phyloP scores from a whole-genome alignment of 2,113 vertebrate genomes.

The Gallinago media region DNA sequence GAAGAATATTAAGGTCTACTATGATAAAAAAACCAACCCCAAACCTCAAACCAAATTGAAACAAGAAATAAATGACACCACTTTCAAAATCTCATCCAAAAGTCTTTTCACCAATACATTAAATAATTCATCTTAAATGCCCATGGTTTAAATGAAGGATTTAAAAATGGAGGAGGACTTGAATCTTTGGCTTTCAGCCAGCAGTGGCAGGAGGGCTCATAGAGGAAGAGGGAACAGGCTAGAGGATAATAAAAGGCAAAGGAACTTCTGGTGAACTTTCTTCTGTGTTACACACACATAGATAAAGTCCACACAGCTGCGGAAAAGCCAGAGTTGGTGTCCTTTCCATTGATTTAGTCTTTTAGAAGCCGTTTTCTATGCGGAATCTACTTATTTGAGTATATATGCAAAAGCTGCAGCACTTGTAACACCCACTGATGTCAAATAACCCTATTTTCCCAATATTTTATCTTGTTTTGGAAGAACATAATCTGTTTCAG shows the following conservation, averaged over 20 bases:
- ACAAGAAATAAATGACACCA: neutral
- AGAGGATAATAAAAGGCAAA: neutral
- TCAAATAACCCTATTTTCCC: neutral
- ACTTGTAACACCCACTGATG: neutral
- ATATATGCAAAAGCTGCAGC: neutral
- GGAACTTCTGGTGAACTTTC: neutral
- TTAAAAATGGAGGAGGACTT: neutral
- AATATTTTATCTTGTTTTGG: neutral
- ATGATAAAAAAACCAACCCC: neutral
- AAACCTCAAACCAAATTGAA: neutral
- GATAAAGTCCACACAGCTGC: neutral
- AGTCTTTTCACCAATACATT: neutral
- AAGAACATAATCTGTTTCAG: neutral
- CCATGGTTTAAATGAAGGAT: neutral
- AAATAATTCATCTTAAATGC: neutral
- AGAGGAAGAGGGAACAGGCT: neutral
- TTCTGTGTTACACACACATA: neutral
- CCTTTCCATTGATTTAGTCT: neutral
- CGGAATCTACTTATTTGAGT: neutral
- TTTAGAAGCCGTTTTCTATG: neutral
- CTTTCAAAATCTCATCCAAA: neutral
- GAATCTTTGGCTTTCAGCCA: neutral
- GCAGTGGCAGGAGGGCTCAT: neutral
- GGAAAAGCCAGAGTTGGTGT: neutral
- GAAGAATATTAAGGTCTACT: neutral